Base-by-base conservation (phyloP, 2,113 vertebrate genomes). In the Cebus imitator region DNA sequence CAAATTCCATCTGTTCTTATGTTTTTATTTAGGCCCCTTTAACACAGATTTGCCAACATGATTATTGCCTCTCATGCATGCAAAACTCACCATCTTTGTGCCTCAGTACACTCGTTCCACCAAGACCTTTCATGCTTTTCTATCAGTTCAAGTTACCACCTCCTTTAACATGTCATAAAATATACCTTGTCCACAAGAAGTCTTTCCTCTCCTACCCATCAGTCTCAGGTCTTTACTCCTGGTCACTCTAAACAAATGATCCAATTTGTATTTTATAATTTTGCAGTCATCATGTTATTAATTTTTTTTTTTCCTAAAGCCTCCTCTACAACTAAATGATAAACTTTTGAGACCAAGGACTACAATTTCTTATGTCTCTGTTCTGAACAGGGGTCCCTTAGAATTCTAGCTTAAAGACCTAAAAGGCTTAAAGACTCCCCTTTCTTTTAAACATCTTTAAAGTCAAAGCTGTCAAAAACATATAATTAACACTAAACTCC, bases 201-300 rank as follows among this genome's bases (percentile, higher is more conserved):
- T 75, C 82, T 95, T 87, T 85, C 57, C 87, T 82, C 81, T 89
- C 86, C 70, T 75, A 57, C 10, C 18, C 55, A 68, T 68, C 32
- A 43, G 30, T 52, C 35, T 96, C 52, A 93, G n/a, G 30, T 52
- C 37, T 86, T 94, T 75, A 95, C 50, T 91, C 79, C 94, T 58
- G 87, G 80, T 96, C 70, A 35, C 80, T 94, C 61, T 93, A 48
- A 96, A 97, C 50, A 79, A 93, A 87, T 45, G 55, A 61, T 87
- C 81, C 48, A 87, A 72, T 76, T 87, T 94, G n/a, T 95, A 95
- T 76, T 95, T 87, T 76, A 87, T 66, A 95, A 90, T 78, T 87
- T 17, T 90, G 23, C 30, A 87, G 12, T 75, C 50, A 87, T 58
- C 83, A 43, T 32, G 35, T 30, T 76, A 89, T 2, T 91, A 89